Evolutionary conservation across 2,113 vertebrate genomes (phyloP).

Genomic region (Sitta europaea): DNA sequence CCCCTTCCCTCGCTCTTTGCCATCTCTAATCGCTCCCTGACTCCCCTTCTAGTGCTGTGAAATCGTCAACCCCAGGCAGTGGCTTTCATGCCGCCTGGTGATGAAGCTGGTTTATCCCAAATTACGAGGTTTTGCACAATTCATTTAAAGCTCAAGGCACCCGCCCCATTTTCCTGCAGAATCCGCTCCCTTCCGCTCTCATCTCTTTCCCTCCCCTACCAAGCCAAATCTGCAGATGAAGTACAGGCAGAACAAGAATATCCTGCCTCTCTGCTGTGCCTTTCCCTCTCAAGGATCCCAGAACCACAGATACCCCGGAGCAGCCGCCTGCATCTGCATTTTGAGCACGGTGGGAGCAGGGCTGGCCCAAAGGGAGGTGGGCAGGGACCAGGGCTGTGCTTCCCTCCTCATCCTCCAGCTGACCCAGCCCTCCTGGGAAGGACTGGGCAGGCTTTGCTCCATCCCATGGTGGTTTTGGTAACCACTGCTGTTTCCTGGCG

Average conservation of each 20-base stretch:
- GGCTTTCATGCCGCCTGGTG: neutral
- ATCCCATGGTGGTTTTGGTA: neutral
- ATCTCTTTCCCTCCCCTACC: neutral
- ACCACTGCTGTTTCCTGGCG: neutral
- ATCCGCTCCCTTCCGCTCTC: neutral
- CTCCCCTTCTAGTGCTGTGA: neutral
- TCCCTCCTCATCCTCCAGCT: neutral
- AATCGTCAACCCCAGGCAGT: neutral
- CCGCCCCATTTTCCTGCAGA: neutral
- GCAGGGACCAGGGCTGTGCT: neutral
- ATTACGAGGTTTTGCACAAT: neutral
- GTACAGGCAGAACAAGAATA: neutral
- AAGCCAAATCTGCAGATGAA: neutral
- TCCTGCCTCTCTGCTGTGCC: neutral
- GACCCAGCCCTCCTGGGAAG: neutral
- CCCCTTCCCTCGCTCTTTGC: neutral
- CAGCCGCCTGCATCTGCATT: neutral
- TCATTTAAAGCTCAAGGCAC: neutral
- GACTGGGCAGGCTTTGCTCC: neutral
- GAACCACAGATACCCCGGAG: neutral
- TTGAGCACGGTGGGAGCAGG: neutral
- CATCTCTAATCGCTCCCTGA: neutral
- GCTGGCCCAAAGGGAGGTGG: neutral
- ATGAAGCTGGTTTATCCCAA: conserved; percentile 1
- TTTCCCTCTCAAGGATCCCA: neutral